These are phyloP conservation scores for Crossocerus cetratus DNA, from an alignment of 2,888 invertebrate species.

Conservation along the genomic window DNA sequence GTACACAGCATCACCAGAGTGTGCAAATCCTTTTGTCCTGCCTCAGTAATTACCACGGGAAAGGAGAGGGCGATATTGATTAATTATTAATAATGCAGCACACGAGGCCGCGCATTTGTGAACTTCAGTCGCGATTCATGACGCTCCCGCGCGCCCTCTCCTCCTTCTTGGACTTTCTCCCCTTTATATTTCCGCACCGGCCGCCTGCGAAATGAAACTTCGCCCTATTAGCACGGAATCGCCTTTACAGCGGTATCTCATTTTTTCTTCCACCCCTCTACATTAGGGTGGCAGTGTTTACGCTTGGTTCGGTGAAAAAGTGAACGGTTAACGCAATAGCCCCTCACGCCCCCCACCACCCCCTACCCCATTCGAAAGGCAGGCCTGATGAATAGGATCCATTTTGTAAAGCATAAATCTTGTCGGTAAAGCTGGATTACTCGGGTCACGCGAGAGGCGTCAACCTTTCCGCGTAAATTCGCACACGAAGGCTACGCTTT, in stretches of 20 bases:
- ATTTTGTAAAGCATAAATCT: constrained; percentile 1
- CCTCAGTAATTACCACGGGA: constrained; percentile 7
- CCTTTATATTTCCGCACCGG: background rate
- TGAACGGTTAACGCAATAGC: background rate
- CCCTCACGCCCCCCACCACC: background rate
- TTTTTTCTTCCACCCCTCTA: background rate
- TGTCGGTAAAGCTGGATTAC: background rate
- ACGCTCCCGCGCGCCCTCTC: background rate
- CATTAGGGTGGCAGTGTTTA: background rate
- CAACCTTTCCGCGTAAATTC: background rate
- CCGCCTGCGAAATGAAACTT: background rate
- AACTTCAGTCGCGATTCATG: background rate
- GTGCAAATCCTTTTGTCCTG: constrained; percentile 23
- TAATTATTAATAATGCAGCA: background rate
- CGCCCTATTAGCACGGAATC: background rate
- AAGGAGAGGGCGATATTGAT: background rate
- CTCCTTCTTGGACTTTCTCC: background rate
- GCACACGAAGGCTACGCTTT: background rate
- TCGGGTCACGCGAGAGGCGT: background rate
- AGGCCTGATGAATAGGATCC: background rate
- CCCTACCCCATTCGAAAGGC: background rate
- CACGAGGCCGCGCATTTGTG: background rate
- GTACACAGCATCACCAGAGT: constrained; percentile 76
- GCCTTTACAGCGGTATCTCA: background rate
- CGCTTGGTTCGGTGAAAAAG: background rate